phyloP scores from a whole-genome alignment of 2,888 invertebrate genomes.

The Coelinius sp. region DNA sequence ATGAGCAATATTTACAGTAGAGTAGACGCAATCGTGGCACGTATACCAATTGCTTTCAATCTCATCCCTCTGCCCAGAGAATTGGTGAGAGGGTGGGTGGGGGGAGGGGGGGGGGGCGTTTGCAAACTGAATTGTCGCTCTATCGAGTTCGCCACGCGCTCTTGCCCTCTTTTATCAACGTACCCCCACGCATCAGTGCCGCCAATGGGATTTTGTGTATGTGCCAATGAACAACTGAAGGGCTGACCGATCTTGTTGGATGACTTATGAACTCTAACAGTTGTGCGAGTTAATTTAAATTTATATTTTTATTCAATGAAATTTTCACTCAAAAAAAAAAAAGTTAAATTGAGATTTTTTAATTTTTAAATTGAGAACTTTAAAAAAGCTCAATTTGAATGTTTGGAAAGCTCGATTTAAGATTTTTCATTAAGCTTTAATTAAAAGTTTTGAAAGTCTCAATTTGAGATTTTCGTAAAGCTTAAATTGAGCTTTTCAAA shows the following conservation, averaged over 20 bases:
- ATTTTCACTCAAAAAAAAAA: no score
- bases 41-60: constrained; percentile 55
- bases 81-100: constrained; percentile 2
- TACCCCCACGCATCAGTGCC: constrained; percentile 37
- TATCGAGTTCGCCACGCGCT: constrained; percentile 53
- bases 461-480: no score
- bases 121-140: constrained; percentile 55
- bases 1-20: constrained; percentile 58
- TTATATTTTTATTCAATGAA: constrained; percentile 22
- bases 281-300: constrained; percentile 28
- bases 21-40: constrained; percentile 58
- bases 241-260: constrained; percentile 14
- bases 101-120: constrained; percentile 40
- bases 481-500: no score
- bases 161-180: constrained; percentile 54
- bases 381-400: no score
- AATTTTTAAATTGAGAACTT: no score
- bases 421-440: no score
- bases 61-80: constrained; percentile 39
- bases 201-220: constrained; percentile 15
- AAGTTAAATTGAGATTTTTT: no score
- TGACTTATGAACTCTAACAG: constrained; percentile 12
- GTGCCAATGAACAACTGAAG: neutral
- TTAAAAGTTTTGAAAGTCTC: no score
- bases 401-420: no score